phyloP scores from a whole-genome alignment of 2,888 invertebrate species.

The Rutpela maculata region DNA sequence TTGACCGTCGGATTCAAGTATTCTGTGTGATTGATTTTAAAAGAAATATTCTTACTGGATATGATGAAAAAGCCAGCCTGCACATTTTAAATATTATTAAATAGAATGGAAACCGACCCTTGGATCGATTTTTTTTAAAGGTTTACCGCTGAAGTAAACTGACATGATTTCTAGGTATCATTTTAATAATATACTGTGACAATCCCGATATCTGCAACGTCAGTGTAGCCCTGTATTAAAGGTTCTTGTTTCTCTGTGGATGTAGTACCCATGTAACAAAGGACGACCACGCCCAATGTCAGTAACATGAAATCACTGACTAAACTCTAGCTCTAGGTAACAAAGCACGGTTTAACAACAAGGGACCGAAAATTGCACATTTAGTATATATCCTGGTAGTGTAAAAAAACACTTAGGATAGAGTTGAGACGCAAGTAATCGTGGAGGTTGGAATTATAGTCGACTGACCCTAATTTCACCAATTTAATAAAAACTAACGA shows the following conservation, averaged over 20 bases:
- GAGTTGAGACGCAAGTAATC: too few species aligned
- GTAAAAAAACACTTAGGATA: neutral
- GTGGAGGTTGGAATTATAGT: too few species aligned
- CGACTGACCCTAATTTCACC: too few species aligned
- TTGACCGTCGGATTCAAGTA: too few species aligned
- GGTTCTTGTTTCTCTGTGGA: neutral
- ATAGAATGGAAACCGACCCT: too few species aligned
- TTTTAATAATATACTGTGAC: neutral
- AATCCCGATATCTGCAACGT: neutral
- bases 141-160: too few species aligned
- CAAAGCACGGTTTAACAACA: slow-evolving; percentile 7
- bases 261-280: neutral
- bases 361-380: neutral
- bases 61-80: too few species aligned
- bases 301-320: neutral
- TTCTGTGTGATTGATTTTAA: too few species aligned
- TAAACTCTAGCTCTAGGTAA: neutral
- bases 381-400: neutral
- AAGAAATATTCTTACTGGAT: too few species aligned
- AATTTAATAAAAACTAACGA: too few species aligned
- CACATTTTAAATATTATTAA: too few species aligned
- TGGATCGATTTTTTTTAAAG: too few species aligned
- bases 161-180: neutral
- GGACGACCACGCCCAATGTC: neutral
- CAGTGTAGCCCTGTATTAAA: neutral